These are phyloP conservation scores for Punctoribates punctum DNA, from an alignment of 2,888 invertebrate genomes.

Conservation along the genomic window DNA sequence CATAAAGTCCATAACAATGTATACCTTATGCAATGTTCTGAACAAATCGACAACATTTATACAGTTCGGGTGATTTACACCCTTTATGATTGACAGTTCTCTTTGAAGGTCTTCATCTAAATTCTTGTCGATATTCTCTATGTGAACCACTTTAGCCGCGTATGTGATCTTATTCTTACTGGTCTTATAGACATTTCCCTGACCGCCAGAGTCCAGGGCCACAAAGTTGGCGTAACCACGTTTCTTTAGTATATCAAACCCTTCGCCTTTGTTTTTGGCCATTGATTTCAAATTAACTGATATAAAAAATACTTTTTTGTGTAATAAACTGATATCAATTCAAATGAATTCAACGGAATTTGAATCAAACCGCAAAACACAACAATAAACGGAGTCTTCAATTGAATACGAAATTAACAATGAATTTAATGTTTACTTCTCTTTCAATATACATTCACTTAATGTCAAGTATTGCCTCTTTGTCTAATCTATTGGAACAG, in stretches of 20 bases:
- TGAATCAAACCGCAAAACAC: no score
- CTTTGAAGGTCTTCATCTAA: conserved; percentile 38
- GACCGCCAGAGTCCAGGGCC: conserved; percentile 41
- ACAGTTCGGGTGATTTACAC: conserved; percentile 34
- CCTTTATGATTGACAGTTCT: conserved; percentile 32
- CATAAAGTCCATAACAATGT: conserved; percentile 42
- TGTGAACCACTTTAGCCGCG: conserved; percentile 43
- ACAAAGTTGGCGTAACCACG: conserved; percentile 34
- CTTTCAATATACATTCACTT: no score
- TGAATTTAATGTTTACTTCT: no score
- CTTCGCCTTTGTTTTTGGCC: neutral
- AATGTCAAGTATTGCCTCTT: no score
- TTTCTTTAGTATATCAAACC: conserved; percentile 1
- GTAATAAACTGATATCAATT: no score
- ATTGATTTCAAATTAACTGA: neutral
- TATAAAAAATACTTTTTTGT: no score
- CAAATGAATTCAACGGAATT: no score
- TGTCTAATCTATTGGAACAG: no score
- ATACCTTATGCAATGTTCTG: conserved; percentile 37
- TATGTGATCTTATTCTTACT: conserved; percentile 12
- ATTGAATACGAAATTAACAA: no score
- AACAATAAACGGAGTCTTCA: no score
- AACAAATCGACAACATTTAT: conserved; percentile 32
- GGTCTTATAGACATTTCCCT: conserved; percentile 43
- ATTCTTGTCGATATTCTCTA: conserved; percentile 30